These are phyloP conservation scores for Coreius guichenoti DNA, from an alignment of 2,797 vertebrate species.

Conservation along the genomic window DNA sequence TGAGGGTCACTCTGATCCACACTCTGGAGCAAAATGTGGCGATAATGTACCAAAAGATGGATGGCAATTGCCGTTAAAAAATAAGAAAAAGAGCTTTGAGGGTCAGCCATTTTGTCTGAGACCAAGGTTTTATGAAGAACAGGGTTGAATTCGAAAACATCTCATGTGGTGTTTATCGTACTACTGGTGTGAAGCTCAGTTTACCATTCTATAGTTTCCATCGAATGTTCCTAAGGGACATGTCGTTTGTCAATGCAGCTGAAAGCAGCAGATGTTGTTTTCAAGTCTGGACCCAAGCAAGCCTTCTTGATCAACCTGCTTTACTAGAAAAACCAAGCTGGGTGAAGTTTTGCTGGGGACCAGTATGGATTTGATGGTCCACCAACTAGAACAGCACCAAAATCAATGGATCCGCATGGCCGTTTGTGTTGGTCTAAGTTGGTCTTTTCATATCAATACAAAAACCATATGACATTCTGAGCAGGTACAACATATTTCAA, in stretches of 20 bases:
- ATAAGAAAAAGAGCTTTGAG: not conserved
- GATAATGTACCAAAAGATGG: no score
- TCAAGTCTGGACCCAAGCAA: no score
- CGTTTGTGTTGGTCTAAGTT: not conserved
- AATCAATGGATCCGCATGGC: not conserved
- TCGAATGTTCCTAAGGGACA: not conserved
- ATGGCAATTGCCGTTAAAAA: no score
- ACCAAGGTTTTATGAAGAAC: not conserved
- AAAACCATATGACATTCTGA: no score
- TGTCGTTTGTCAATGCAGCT: not conserved
- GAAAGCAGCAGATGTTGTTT: conserved; percentile 4
- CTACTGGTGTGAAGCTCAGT: not conserved
- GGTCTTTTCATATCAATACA: not conserved
- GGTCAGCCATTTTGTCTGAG: not conserved
- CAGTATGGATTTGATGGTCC: not conserved
- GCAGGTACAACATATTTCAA: no score
- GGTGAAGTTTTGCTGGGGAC: not conserved
- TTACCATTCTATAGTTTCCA: not conserved
- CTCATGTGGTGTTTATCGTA: not conserved
- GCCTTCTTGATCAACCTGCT: not conserved
- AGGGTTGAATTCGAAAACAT: not conserved
- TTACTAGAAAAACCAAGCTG: not conserved
- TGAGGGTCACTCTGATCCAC: not conserved
- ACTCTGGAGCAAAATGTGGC: no score
- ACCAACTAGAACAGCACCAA: not conserved